Base-by-base conservation (phyloP, 2,797 vertebrate species). In the Salmo trutta region DNA sequence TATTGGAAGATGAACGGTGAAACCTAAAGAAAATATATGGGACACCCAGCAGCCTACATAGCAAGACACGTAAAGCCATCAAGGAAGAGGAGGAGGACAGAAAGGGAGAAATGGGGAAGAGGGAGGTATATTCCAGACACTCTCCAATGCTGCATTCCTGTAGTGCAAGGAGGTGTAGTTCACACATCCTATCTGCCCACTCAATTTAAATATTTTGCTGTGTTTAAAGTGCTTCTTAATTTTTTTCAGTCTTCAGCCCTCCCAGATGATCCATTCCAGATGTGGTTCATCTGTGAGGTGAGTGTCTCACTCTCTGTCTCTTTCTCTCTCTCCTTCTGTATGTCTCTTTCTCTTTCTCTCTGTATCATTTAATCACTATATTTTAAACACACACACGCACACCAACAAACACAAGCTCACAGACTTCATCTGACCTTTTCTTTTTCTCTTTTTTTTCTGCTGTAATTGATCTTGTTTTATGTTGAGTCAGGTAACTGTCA, bases 211-310 rank as follows among this genome's bases (percentile, higher is more conserved):
- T 88, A 90, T 91, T 92, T 92, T 84, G 86, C 84, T 62, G 79
- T 76, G 79, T 90, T 91, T 89, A 86, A 91, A 91, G 86, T 88
- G 89, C 86, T 93, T 91, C 84, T 89, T 92, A 89, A 90, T 91
- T 93, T 92, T 91, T 91, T 83, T 86, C 62, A 72, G 77, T 82
- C 81, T 90, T 87, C 75, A 75, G 75, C 69, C 59, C 77, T 82
- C 82, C 80, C 73, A 87, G 70, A 83, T 90, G 88, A 92, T 92
- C 62, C 81, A 51, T 92, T 93, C 90, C 91, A 93, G 90, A 93
- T 93, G 93, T 89, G 82, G 7, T 70, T 88, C 2, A 79, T 74
- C 73, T 73, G 72, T 59, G 83, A 88, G 83, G 83, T 84, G 82
- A 89, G 79, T 74, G 82, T 64, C 21, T 69, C 0, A 70, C 27